Conservation (phyloP, 2,113 vertebrate species). For the Callipepla squamata region DNA sequence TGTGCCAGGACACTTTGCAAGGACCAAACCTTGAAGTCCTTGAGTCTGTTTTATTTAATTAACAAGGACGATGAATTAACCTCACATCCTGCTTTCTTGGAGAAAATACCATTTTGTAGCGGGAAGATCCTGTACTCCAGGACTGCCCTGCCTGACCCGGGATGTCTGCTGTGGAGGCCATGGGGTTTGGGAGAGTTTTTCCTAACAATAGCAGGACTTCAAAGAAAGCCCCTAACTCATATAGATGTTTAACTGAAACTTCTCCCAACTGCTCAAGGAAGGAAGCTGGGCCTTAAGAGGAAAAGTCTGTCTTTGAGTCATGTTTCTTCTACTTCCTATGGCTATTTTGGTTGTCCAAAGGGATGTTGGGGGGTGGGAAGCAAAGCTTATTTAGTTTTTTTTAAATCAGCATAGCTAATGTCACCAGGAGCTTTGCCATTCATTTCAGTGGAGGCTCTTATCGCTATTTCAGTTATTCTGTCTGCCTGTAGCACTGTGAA, state of each 20-base stretch:
- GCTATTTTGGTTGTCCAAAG: slow-evolving; percentile 7
- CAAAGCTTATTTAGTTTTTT: neutral
- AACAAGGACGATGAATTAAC: neutral
- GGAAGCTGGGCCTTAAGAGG: slow-evolving; percentile 40
- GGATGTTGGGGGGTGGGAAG: accelerated
- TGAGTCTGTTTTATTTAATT: neutral
- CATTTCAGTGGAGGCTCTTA: neutral
- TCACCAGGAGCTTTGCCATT: neutral
- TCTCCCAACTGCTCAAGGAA: slow-evolving; percentile 37
- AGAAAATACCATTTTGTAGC: neutral
- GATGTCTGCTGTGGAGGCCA: slow-evolving; percentile 22
- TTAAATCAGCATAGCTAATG: neutral
- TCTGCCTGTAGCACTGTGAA: neutral
- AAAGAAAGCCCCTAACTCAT: neutral
- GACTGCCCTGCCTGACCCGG: slow-evolving; percentile 53
- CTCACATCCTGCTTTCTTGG: slow-evolving; percentile 40
- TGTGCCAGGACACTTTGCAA: neutral
- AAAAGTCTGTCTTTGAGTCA: slow-evolving; percentile 31
- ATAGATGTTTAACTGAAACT: neutral
- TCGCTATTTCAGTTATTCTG: neutral
- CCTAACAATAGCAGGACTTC: slow-evolving; percentile 17
- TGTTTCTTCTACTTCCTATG: slow-evolving; percentile 43
- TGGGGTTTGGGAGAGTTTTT: neutral
- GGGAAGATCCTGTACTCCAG: neutral
- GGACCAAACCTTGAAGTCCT: neutral